A percentile compares a stretch with the other conserved stretches of the same genome.
These are phyloP conservation scores for Lampropteryx suffumata DNA, from an alignment of 2,888 invertebrate genomes.

Conservation along the genomic window DNA sequence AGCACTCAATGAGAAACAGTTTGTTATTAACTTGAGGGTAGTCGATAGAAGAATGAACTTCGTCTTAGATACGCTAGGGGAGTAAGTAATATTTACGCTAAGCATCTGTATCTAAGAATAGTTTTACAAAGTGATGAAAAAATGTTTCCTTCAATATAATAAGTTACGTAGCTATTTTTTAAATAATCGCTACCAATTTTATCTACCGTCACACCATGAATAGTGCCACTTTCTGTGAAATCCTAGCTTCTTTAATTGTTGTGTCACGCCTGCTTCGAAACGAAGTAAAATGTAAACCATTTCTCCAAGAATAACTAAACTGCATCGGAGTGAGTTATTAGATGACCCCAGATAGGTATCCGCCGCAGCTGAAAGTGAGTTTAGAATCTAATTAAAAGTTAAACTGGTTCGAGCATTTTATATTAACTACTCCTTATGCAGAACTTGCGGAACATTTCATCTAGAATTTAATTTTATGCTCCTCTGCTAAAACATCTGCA, in stretches of 20 bases:
- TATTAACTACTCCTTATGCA: no score
- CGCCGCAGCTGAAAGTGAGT: neutral
- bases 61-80: no score
- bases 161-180: no score
- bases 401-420: neutral
- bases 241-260: neutral
- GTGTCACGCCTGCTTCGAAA: neutral
- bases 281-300: conserved; percentile 1
- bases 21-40: neutral
- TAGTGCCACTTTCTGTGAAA: neutral
- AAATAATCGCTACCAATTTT: no score
- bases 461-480: neutral
- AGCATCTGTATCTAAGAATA: no score
- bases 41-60: no score
- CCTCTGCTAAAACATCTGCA: no score
- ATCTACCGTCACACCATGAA: neutral
- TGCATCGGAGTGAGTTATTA: conserved; percentile 1
- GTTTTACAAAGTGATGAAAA: no score
- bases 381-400: conserved; percentile 10
- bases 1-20: neutral
- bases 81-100: no score
- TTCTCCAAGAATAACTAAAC: neutral
- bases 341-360: neutral
- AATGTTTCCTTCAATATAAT: no score
- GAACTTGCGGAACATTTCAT: no score